A percentile compares a stretch with the other conserved stretches of the same genome.
Conservation (phyloP, 2,113 vertebrate genomes). For the Solea senegalensis region DNA sequence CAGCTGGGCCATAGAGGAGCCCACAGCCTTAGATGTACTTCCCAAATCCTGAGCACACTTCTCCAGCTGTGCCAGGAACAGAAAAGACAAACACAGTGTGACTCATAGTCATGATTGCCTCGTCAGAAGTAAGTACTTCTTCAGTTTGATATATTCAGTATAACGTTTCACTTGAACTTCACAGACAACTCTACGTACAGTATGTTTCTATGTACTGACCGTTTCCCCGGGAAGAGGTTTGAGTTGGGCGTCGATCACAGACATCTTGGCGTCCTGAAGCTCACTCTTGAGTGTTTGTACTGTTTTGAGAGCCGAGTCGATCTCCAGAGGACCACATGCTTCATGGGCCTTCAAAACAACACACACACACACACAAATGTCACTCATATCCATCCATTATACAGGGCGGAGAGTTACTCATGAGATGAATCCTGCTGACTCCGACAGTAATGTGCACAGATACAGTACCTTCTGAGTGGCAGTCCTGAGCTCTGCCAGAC, state of each 20-base stretch:
- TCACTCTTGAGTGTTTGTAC: conserved; percentile 95
- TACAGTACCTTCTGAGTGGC: conserved; percentile 91
- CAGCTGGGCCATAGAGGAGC: conserved; percentile 97
- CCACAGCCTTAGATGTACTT: conserved; percentile 96
- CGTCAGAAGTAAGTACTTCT: neutral
- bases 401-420: neutral
- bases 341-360: conserved; percentile 88
- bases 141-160: neutral
- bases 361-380: conserved; percentile 5
- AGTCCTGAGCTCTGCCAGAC: conserved; percentile 92
- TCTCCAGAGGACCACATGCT: conserved; percentile 97
- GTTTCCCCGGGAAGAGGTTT: conserved; percentile 98
- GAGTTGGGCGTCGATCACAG: conserved; percentile 89
- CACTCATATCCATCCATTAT: conserved; percentile 1
- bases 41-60: conserved; percentile 98
- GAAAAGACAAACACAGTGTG: conserved; percentile 6
- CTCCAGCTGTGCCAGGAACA: conserved; percentile 85
- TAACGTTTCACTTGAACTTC: neutral
- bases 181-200: neutral
- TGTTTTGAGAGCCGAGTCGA: conserved; percentile 93
- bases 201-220: conserved; percentile 72
- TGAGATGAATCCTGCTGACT: conserved; percentile 21
- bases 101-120: neutral
- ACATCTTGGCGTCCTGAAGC: conserved; percentile 96
- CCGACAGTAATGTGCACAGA: conserved; percentile 8